These are phyloP conservation scores for Rhegmatorhina hoffmannsi DNA, from an alignment of 2,113 vertebrate genomes.

Conservation along the genomic window DNA sequence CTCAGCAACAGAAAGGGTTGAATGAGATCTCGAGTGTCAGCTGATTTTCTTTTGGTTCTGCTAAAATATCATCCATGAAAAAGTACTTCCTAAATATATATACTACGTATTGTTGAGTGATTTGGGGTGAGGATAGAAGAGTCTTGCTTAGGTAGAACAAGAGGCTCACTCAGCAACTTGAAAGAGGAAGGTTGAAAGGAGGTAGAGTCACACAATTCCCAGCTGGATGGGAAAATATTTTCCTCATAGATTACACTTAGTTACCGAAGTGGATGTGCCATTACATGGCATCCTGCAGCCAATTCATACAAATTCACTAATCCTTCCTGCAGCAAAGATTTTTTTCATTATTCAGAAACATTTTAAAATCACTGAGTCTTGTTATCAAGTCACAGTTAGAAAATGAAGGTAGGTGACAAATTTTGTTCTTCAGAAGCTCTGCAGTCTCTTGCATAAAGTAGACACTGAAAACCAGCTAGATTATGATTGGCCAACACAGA, in stretches of 20 bases:
- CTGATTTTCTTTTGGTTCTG: not conserved
- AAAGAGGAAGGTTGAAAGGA: not conserved
- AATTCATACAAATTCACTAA: not conserved
- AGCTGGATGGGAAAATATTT: not conserved
- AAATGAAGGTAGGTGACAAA: not conserved
- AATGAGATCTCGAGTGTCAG: not conserved
- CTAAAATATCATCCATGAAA: not conserved
- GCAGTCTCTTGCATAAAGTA: not conserved
- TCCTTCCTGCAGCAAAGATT: not conserved
- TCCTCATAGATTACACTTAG: not conserved
- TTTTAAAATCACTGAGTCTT: not conserved
- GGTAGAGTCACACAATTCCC: not conserved
- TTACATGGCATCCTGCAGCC: not conserved
- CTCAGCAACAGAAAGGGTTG: not conserved
- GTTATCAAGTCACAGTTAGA: not conserved
- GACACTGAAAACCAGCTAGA: not conserved
- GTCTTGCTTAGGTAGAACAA: not conserved
- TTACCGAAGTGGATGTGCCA: not conserved
- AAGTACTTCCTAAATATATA: not conserved
- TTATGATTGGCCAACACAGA: not conserved
- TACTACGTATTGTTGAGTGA: not conserved
- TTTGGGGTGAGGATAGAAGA: not conserved
- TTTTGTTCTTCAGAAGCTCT: not conserved
- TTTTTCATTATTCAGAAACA: not conserved
- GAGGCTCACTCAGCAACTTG: not conserved